Evolutionary conservation across 2,113 vertebrate species (phyloP).

Genomic region (Grantiella picta): DNA sequence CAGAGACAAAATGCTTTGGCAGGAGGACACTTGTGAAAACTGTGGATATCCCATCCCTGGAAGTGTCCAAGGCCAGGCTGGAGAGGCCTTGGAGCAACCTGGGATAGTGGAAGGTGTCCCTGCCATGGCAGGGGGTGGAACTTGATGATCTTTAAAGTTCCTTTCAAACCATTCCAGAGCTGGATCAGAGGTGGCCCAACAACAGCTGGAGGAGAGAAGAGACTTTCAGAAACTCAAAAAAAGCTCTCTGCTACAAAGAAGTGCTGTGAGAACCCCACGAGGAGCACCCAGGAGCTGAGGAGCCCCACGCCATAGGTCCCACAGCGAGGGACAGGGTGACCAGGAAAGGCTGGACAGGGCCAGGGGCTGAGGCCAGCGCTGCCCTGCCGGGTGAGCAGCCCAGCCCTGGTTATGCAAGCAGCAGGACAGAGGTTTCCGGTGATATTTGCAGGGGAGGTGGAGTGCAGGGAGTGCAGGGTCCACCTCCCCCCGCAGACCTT

Average conservation of each 20-base stretch:
- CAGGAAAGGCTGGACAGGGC: neutral
- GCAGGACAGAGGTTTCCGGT: constrained; percentile 7
- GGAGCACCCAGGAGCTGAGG: neutral
- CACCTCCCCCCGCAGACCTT: constrained; percentile 24
- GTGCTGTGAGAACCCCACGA: neutral
- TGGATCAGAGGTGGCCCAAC: neutral
- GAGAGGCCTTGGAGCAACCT: fast-evolving
- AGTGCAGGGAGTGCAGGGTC: neutral
- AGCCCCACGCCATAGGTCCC: neutral
- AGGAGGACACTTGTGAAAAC: neutral
- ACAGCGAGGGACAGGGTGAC: fast-evolving
- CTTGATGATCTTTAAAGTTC: neutral
- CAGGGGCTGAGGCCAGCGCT: fast-evolving
- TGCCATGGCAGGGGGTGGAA: neutral
- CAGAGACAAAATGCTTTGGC: neutral
- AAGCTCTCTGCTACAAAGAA: neutral
- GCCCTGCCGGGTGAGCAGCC: fast-evolving
- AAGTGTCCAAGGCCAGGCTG: neutral
- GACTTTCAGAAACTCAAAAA: neutral
- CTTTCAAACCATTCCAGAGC: neutral
- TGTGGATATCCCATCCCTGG: neutral
- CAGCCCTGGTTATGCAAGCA: neutral
- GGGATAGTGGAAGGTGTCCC: neutral
- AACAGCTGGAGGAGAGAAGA: neutral
- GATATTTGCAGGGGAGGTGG: constrained; percentile 19